A percentile compares a stretch with the other conserved stretches of the same genome.
Evolutionary conservation across 2,113 vertebrate genomes (phyloP).

Genomic region (Dasypus novemcinctus): DNA sequence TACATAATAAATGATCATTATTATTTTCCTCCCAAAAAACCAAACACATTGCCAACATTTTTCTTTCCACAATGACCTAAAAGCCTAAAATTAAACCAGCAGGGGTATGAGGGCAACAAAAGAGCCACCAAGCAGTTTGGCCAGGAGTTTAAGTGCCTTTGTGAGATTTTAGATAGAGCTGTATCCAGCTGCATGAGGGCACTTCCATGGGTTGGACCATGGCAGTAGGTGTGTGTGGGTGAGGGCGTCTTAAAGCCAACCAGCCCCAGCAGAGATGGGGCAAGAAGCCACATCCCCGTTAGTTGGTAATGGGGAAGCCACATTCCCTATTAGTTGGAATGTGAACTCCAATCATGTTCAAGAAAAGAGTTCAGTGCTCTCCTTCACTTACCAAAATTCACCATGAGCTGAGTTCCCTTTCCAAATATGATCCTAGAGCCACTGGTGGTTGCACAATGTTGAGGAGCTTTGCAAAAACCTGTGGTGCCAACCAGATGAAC

Average conservation of each 20-base stretch:
- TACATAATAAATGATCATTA: neutral
- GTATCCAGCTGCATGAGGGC: neutral
- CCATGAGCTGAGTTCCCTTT: slow-evolving; percentile 60
- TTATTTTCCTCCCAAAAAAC: neutral
- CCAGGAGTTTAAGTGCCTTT: neutral
- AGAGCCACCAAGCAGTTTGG: neutral
- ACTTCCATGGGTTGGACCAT: rapidly evolving
- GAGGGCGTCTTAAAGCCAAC: neutral
- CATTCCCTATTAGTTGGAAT: no score
- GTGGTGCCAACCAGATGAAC: neutral
- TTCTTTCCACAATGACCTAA: neutral
- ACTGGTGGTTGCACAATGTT: slow-evolving; percentile 55
- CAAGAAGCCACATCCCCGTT: neutral
- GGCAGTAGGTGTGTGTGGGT: neutral
- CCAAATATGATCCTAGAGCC: slow-evolving; percentile 62
- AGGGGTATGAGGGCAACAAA: neutral
- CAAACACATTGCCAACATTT: neutral
- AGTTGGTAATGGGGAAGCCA: no score
- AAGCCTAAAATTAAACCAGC: neutral
- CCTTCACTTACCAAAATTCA: slow-evolving; percentile 65
- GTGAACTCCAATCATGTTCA: slow-evolving; percentile 6
- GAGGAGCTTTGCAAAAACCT: slow-evolving; percentile 63
- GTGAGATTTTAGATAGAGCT: slow-evolving; percentile 20
- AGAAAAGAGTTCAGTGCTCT: neutral
- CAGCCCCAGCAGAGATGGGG: neutral